A percentile compares a stretch with the other conserved stretches of the same genome.
These are phyloP conservation scores for Montipora cactus DNA, from an alignment of 64 coral and sea anemone genomes.

Conservation along the genomic window DNA sequence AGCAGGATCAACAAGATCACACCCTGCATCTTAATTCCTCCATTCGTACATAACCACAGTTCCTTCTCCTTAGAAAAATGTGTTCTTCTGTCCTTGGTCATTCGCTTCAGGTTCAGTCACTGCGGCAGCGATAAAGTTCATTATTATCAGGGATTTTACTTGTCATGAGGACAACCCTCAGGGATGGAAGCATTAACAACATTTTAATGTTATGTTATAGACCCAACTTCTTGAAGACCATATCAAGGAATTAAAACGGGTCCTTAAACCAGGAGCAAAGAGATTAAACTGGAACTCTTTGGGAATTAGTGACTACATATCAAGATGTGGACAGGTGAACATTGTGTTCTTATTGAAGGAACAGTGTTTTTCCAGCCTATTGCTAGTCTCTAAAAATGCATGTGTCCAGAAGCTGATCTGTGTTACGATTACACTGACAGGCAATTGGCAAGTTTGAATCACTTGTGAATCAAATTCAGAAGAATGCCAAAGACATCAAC, in stretches of 20 bases:
- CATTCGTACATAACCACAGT: no score
- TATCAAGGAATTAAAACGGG: slow-evolving; percentile 97
- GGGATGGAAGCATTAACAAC: no score
- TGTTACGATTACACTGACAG: slow-evolving; percentile 15
- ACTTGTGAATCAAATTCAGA: slow-evolving; percentile 98
- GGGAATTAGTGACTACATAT: slow-evolving; percentile 97
- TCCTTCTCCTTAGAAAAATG: no score
- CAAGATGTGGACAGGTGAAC: slow-evolving; percentile 94
- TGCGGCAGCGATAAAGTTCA: no score
- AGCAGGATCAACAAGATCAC: no score
- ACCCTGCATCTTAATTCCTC: no score
- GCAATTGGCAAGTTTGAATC: slow-evolving; percentile 99
- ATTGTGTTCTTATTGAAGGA: background rate
- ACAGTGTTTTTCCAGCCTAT: background rate
- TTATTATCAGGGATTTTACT: no score
- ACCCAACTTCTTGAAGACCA: slow-evolving; percentile 96
- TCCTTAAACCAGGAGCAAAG: slow-evolving; percentile 94
- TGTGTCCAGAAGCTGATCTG: background rate
- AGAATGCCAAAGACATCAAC: slow-evolving; percentile 99
- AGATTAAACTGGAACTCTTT: slow-evolving; percentile 99
- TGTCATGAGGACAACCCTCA: no score
- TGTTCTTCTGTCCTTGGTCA: background rate
- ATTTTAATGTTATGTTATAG: slow-evolving; percentile 17
- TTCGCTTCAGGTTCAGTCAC: no score
- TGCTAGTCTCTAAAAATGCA: background rate